phyloP scores from a whole-genome alignment of 2,888 invertebrate genomes.

The Pyrgus malvae region DNA sequence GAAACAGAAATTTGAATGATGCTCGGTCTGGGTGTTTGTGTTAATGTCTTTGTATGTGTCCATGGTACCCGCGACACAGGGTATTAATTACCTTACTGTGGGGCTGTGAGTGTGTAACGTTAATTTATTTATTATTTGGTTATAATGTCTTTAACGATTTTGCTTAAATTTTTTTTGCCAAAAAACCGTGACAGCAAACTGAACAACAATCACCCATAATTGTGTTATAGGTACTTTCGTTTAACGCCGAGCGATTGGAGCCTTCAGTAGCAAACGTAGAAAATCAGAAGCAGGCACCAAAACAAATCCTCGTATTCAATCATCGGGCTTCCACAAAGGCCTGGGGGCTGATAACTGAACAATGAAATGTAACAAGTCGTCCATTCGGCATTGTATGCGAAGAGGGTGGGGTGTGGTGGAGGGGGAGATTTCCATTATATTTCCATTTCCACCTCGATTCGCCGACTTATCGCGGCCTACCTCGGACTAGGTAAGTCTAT shows the following conservation, averaged over 20 bases:
- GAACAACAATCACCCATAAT: slow-evolving; percentile 55
- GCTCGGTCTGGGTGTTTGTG: too few species aligned
- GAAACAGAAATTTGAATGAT: too few species aligned
- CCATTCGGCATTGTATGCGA: slow-evolving; percentile 75
- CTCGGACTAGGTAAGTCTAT: slow-evolving; percentile 77
- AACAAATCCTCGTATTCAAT: slow-evolving; percentile 82
- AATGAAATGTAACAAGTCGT: slow-evolving; percentile 82
- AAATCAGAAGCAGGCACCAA: slow-evolving; percentile 76
- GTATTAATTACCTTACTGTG: too few species aligned
- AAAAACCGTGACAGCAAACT: not conserved
- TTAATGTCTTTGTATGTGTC: too few species aligned
- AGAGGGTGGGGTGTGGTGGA: slow-evolving; percentile 45
- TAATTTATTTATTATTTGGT: too few species aligned
- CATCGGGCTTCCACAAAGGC: slow-evolving; percentile 78
- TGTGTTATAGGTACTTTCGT: slow-evolving; percentile 53
- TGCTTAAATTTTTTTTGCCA: not conserved
- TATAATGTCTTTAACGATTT: not conserved
- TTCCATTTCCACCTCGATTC: slow-evolving; percentile 81
- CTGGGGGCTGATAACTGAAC: slow-evolving; percentile 79
- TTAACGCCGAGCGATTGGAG: slow-evolving; percentile 63
- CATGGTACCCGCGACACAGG: too few species aligned
- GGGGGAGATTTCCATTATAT: slow-evolving; percentile 75
- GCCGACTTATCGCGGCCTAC: slow-evolving; percentile 78
- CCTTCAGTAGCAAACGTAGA: slow-evolving; percentile 69
- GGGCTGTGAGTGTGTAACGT: too few species aligned